phyloP scores from a whole-genome alignment of 2,888 invertebrate species.

The Drosophila affinis region DNA sequence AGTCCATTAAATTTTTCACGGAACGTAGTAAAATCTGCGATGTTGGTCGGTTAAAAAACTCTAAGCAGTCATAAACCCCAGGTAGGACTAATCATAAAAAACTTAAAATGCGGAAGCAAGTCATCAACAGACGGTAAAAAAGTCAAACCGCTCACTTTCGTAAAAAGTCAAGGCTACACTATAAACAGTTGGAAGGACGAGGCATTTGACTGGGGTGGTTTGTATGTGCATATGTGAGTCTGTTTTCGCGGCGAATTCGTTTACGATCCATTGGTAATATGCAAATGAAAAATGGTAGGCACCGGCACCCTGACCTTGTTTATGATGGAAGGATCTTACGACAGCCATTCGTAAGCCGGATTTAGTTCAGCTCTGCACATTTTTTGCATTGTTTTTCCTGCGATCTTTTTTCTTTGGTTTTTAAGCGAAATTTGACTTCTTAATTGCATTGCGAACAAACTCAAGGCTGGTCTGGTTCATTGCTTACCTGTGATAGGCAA shows the following conservation, averaged over 20 bases:
- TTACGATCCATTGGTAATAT: constrained; percentile 41
- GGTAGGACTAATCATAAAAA: constrained; percentile 47
- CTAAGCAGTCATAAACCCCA: constrained; percentile 18
- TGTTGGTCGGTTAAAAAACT: constrained; percentile 48
- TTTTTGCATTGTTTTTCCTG: constrained; percentile 68
- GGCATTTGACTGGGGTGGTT: constrained; percentile 1
- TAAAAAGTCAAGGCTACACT: constrained; percentile 49
- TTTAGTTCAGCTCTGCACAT: constrained; percentile 75
- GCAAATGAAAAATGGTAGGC: constrained; percentile 46
- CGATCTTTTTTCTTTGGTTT: constrained; percentile 50
- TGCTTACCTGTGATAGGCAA: constrained; percentile 43
- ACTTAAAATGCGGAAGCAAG: constrained; percentile 66
- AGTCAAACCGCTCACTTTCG: constrained; percentile 70
- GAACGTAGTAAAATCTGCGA: not conserved
- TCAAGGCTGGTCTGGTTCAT: constrained; percentile 41
- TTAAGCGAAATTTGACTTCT: constrained; percentile 77
- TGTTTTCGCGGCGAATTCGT: constrained; percentile 61
- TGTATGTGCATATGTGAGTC: not conserved
- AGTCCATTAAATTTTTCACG: constrained; percentile 48
- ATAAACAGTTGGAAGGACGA: constrained; percentile 15
- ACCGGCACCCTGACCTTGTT: constrained; percentile 40
- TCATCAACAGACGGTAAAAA: constrained; percentile 54
- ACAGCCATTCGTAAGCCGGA: constrained; percentile 74
- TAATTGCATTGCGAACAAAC: constrained; percentile 70
- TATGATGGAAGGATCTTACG: constrained; percentile 66